Evolutionary conservation across 2,888 invertebrate species (phyloP).

Genomic region (Yponomeuta sedellus): DNA sequence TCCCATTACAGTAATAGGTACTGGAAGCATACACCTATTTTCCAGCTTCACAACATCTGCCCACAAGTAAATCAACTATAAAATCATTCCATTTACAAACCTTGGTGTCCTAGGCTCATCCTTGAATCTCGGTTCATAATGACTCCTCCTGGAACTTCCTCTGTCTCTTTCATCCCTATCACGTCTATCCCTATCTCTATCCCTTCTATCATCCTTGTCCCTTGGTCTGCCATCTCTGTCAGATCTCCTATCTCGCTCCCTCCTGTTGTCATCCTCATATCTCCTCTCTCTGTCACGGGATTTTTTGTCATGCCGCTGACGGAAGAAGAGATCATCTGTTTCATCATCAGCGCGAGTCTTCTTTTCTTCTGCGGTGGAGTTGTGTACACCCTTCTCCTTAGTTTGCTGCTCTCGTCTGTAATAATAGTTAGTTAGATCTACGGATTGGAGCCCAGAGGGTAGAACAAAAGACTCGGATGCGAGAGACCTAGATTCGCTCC

Average conservation of each 20-base stretch:
- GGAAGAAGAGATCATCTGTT: constrained; percentile 49
- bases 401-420: constrained; percentile 70
- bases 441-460: too few relatives aligned
- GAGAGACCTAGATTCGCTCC: too few relatives aligned
- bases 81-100: constrained; percentile 30
- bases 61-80: background rate
- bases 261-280: constrained; percentile 32
- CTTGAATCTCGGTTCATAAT: constrained; percentile 80
- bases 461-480: too few relatives aligned
- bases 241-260: constrained; percentile 44
- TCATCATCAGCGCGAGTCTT: constrained; percentile 54
- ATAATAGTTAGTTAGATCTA: too few relatives aligned
- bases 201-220: constrained; percentile 28
- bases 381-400: constrained; percentile 82
- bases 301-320: constrained; percentile 47
- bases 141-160: constrained; percentile 67
- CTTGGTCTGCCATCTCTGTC: constrained; percentile 29
- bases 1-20: too few relatives aligned
- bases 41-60: too few relatives aligned
- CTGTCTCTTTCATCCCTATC: constrained; percentile 27
- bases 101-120: constrained; percentile 93
- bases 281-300: constrained; percentile 37
- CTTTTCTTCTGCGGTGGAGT: constrained; percentile 79
- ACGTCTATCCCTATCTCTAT: constrained; percentile 37
- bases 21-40: too few relatives aligned